A percentile compares a stretch with the other conserved stretches of the same genome.
phyloP scores from a whole-genome alignment of 2,888 invertebrate genomes.

The Melanotus villosus region DNA sequence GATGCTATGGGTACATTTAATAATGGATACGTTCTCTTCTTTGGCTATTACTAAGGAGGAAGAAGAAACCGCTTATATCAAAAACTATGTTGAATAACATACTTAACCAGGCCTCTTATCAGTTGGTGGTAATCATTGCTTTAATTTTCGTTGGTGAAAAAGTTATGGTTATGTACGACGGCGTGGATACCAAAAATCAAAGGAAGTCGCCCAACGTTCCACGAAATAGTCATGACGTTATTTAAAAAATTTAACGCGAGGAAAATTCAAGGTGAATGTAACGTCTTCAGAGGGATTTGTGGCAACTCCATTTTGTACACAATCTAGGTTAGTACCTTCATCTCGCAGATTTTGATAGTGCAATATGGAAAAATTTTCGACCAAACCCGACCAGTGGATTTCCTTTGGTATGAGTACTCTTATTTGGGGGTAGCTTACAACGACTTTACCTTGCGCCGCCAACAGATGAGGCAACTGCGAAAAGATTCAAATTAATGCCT shows the following conservation, averaged over 20 bases:
- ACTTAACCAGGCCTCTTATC: slow-evolving; percentile 96
- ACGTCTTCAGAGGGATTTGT: slow-evolving; percentile 97
- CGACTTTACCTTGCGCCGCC: too few relatives aligned
- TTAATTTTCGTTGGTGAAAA: slow-evolving; percentile 95
- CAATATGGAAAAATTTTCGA: slow-evolving; percentile 97
- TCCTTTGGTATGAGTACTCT: too few relatives aligned
- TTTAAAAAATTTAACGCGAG: slow-evolving; percentile 99
- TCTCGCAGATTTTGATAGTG: slow-evolving; percentile 94
- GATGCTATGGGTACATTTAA: slow-evolving; percentile 99
- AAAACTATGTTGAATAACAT: slow-evolving; percentile 99
- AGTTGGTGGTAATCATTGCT: slow-evolving; percentile 93
- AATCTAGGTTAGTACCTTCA: slow-evolving; percentile 96
- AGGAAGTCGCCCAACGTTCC: too few relatives aligned
- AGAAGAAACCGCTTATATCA: slow-evolving; percentile 97
- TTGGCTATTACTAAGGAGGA: slow-evolving; percentile 97
- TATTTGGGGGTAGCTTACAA: too few relatives aligned
- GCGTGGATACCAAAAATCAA: slow-evolving; percentile 81
- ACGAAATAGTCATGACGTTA: slow-evolving; percentile 99
- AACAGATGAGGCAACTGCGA: too few relatives aligned
- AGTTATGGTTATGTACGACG: slow-evolving; percentile 94
- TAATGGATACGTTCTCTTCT: slow-evolving; percentile 99
- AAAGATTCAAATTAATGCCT: too few relatives aligned
- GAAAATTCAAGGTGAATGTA: slow-evolving; percentile 99
- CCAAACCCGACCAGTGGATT: too few relatives aligned
- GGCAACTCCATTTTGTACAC: slow-evolving; percentile 98